A percentile compares a stretch with the other conserved stretches of the same genome.
phyloP scores from a whole-genome alignment of 2,113 vertebrate genomes.

The Acanthisitta chloris region DNA sequence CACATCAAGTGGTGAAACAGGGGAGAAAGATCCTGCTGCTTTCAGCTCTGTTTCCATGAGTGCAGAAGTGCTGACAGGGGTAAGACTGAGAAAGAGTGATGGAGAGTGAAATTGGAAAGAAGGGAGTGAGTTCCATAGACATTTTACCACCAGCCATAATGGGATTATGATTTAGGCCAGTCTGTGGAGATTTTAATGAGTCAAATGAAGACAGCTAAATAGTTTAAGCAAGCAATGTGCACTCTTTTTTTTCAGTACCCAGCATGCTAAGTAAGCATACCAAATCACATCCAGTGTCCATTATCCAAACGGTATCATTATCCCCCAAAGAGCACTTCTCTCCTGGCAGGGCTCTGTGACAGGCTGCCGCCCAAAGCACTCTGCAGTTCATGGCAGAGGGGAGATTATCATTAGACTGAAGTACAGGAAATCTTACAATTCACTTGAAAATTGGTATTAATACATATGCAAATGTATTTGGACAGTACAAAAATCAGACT shows the following conservation, averaged over 20 bases:
- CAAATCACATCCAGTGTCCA: not conserved
- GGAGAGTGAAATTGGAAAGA: conserved; percentile 23
- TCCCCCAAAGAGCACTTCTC: conserved; percentile 1
- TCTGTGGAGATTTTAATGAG: conserved; percentile 45
- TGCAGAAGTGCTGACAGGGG: conserved; percentile 1
- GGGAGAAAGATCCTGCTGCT: conserved; percentile 26
- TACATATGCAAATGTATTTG: not conserved
- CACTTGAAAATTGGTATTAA: conserved; percentile 1
- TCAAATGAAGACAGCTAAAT: conserved; percentile 14
- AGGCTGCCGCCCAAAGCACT: not conserved
- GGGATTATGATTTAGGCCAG: conserved; percentile 25
- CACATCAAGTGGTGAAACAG: not conserved
- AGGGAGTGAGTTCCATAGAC: not conserved
- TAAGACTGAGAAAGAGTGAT: conserved; percentile 11
- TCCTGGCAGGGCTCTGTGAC: not conserved
- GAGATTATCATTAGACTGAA: not conserved
- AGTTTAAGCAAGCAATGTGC: conserved; percentile 4
- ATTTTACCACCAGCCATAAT: conserved; percentile 1
- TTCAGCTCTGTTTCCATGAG: conserved; percentile 6
- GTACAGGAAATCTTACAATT: not conserved
- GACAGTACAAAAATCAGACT: not conserved
- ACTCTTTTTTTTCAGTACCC: not conserved
- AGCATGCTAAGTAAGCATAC: not conserved
- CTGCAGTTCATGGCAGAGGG: not conserved
- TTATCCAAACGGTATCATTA: conserved; percentile 6